phyloP scores from a whole-genome alignment of 2,113 vertebrate species.

The Caranx ignobilis region DNA sequence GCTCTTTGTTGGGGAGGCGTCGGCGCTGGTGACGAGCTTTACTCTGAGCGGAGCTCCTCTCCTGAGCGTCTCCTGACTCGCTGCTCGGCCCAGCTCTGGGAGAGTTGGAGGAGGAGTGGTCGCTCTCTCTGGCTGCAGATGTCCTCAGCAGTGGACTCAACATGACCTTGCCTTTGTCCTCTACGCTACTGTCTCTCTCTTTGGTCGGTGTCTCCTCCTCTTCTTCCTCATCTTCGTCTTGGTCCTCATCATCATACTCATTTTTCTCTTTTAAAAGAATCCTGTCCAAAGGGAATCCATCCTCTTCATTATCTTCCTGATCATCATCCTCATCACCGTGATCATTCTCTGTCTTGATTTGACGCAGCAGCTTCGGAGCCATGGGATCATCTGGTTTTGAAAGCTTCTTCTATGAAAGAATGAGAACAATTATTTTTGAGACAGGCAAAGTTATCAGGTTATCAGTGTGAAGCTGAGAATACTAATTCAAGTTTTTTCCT shows the following conservation, averaged over 20 bases:
- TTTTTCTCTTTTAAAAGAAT: constrained; percentile 58
- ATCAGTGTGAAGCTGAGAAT: background rate
- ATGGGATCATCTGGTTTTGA: constrained; percentile 87
- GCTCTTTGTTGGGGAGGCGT: constrained; percentile 89
- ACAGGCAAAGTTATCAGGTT: background rate
- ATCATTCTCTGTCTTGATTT: constrained; percentile 91
- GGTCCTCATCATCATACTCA: constrained; percentile 48
- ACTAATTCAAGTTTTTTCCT: background rate
- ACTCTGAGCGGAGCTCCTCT: constrained; percentile 83
- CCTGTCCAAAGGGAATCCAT: constrained; percentile 54
- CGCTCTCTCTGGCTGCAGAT: constrained; percentile 84
- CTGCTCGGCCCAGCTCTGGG: constrained; percentile 90
- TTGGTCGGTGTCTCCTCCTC: constrained; percentile 49
- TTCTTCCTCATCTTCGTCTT: constrained; percentile 55
- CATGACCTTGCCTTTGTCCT: constrained; percentile 65
- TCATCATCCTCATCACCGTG: constrained; percentile 79
- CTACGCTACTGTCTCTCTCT: constrained; percentile 47
- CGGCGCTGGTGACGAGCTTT: constrained; percentile 89
- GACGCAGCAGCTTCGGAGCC: constrained; percentile 85
- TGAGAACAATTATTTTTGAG: constrained; percentile 15
- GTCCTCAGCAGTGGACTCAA: constrained; percentile 76
- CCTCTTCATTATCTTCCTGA: constrained; percentile 71
- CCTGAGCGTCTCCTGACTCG: constrained; percentile 82
- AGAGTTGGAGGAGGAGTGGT: constrained; percentile 88
- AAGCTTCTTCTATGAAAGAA: constrained; percentile 85